Conservation (phyloP, 1,140 invertebrate species). For the Nymphalis io region DNA sequence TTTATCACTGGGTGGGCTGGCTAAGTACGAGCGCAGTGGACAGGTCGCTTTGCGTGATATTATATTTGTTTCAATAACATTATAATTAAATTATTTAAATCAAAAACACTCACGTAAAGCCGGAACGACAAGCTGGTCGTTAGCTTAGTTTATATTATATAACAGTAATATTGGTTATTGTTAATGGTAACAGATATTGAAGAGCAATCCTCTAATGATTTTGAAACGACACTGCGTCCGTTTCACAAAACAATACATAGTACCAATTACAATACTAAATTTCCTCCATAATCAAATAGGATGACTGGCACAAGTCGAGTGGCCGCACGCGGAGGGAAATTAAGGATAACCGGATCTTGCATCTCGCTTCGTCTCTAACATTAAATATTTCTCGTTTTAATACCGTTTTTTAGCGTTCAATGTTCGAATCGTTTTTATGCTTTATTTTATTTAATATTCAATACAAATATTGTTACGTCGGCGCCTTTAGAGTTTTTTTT, state of each 20-base stretch:
- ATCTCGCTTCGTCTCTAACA: not conserved
- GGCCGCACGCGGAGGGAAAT: slow-evolving; percentile 63
- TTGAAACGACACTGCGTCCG: slow-evolving; percentile 30
- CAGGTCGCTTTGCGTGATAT: too few species aligned
- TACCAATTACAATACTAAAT: slow-evolving; percentile 68
- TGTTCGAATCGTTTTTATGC: not conserved
- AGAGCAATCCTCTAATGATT: not conserved
- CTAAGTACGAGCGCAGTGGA: too few species aligned
- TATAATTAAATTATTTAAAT: too few species aligned
- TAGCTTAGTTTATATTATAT: too few species aligned
- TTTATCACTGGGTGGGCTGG: too few species aligned
- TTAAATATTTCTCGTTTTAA: slow-evolving; percentile 12
- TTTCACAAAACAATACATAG: slow-evolving; percentile 72
- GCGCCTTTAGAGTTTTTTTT: not conserved
- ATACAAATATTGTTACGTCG: not conserved
- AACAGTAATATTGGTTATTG: too few species aligned
- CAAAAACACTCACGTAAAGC: too few species aligned
- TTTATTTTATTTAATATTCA: not conserved
- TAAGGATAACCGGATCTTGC: slow-evolving; percentile 45
- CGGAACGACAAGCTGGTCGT: too few species aligned
- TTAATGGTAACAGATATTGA: not conserved
- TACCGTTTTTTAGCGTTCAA: not conserved
- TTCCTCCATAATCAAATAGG: slow-evolving; percentile 71
- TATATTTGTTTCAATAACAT: too few species aligned
- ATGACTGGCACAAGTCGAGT: slow-evolving; percentile 59